A percentile compares a stretch with the other conserved stretches of the same genome.
phyloP scores from a whole-genome alignment of 1,140 invertebrate species.

The Bombus waltoni region DNA sequence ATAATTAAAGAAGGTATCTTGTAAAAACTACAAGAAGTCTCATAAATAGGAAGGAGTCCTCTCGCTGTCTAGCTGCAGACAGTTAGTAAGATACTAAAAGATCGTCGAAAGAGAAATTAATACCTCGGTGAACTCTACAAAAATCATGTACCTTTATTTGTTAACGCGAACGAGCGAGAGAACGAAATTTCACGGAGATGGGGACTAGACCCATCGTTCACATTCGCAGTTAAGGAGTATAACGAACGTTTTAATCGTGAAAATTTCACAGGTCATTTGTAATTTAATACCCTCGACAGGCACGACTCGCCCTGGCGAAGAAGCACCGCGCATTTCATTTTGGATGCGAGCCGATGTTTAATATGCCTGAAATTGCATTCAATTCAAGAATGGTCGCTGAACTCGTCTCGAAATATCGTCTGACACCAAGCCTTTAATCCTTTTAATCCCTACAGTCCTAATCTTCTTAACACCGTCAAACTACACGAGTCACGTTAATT shows the following conservation, averaged over 20 bases:
- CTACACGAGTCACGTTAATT: slow-evolving; percentile 49
- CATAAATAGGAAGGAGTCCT: neutral
- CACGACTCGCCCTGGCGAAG: neutral
- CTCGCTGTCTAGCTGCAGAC: neutral
- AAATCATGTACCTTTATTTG: neutral
- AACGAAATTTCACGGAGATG: neutral
- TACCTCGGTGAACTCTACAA: neutral
- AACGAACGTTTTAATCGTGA: neutral
- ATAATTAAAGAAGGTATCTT: neutral
- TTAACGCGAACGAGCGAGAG: neutral
- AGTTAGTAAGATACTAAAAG: neutral
- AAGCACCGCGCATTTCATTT: neutral
- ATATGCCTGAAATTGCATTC: slow-evolving; percentile 52
- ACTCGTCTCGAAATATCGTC: slow-evolving; percentile 56
- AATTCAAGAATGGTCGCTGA: slow-evolving; percentile 38
- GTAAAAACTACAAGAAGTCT: neutral
- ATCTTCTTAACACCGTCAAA: slow-evolving; percentile 60
- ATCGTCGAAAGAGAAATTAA: neutral
- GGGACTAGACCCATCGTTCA: neutral
- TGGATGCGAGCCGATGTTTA: neutral
- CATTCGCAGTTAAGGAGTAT: neutral
- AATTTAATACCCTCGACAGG: neutral
- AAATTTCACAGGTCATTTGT: slow-evolving; percentile 8
- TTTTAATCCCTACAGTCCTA: slow-evolving; percentile 56
- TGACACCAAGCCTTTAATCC: slow-evolving; percentile 60